Evolutionary conservation across 2,888 invertebrate genomes (phyloP).

Genomic region (Ornithoptera alexandrae): DNA sequence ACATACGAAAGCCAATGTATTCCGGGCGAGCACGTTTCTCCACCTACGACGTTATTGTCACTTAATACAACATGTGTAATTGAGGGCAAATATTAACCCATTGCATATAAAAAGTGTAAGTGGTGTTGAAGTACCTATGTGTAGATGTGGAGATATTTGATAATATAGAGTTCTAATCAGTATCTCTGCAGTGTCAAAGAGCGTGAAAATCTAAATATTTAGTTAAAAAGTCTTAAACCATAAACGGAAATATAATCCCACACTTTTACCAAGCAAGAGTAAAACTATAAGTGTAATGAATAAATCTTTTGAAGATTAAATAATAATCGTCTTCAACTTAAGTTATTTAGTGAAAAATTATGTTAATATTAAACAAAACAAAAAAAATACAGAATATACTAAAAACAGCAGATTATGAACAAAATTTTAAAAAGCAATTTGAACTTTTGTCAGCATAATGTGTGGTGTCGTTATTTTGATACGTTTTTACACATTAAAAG

Average conservation of each 20-base stretch:
- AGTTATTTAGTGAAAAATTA: not conserved
- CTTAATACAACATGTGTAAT: too few species aligned
- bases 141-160: not conserved
- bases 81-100: too few species aligned
- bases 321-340: not conserved
- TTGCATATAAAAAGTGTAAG: too few species aligned
- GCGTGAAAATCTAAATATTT: not conserved
- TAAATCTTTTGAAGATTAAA: too few species aligned
- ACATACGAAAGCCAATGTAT: too few species aligned
- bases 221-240: not conserved
- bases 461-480: constrained; percentile 21
- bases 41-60: too few species aligned
- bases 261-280: too few species aligned
- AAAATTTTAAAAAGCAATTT: constrained; percentile 8
- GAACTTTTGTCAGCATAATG: constrained; percentile 18
- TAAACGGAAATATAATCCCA: too few species aligned
- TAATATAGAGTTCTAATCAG: not conserved
- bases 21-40: too few species aligned
- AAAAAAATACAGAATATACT: not conserved
- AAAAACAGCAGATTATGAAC: constrained; percentile 1
- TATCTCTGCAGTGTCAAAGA: not conserved
- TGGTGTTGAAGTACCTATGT: too few species aligned
- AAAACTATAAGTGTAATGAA: too few species aligned
- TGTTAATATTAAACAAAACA: not conserved
- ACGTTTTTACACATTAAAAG: constrained; percentile 22